A percentile compares a stretch with the other conserved stretches of the same genome.
Conservation (phyloP, 2,113 vertebrate species). For the Solea solea region DNA sequence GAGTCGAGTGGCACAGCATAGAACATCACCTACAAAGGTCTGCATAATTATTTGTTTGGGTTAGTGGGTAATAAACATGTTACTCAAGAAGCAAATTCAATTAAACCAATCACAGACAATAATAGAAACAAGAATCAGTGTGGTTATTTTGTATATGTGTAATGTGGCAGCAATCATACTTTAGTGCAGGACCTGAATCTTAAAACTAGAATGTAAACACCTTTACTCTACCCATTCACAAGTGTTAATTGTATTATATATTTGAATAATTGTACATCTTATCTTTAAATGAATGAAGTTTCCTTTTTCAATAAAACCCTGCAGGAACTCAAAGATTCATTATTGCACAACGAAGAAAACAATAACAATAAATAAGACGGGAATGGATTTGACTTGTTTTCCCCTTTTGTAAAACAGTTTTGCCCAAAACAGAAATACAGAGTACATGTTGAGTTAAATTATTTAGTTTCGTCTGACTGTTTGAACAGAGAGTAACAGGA, state of each 20-base stretch:
- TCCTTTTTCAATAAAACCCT: constrained; percentile 35
- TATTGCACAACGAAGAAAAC: constrained; percentile 28
- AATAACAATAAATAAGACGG: constrained; percentile 12
- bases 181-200: constrained; percentile 11
- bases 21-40: constrained; percentile 52
- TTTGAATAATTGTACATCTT: too few relatives aligned
- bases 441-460: constrained; percentile 9
- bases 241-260: too few relatives aligned
- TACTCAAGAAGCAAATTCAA: constrained; percentile 49
- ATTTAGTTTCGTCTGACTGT: background rate
- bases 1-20: background rate
- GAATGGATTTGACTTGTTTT: constrained; percentile 20
- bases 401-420: constrained; percentile 8
- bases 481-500: constrained; percentile 1
- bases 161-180: constrained; percentile 22
- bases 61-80: constrained; percentile 53
- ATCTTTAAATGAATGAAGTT: too few relatives aligned
- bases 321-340: constrained; percentile 34
- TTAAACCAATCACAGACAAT: constrained; percentile 46
- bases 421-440: constrained; percentile 9
- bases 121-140: constrained; percentile 30
- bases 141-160: constrained; percentile 33
- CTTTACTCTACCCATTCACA: too few relatives aligned
- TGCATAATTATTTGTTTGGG: constrained; percentile 54
- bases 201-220: constrained; percentile 34